Conservation (phyloP, 2,113 vertebrate genomes). For the Takifugu bimaculatus region DNA sequence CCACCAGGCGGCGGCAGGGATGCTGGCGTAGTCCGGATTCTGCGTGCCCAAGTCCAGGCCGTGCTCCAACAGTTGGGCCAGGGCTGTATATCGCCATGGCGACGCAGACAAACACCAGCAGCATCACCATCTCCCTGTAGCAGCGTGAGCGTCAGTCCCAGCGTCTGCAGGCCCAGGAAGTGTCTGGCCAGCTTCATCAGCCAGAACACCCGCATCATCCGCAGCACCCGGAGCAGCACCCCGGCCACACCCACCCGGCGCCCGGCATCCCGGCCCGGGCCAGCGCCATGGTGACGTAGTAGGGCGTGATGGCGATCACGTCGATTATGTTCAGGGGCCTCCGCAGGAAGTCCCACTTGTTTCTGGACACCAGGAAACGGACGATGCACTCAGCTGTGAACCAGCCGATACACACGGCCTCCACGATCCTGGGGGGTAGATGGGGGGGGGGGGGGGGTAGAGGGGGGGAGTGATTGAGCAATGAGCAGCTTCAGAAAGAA, state of each 20-base stretch:
- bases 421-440: conserved; percentile 83
- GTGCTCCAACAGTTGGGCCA: conserved; percentile 93
- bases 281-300: conserved; percentile 89
- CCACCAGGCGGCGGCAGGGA: conserved; percentile 97
- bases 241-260: conserved; percentile 83
- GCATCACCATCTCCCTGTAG: conserved; percentile 97
- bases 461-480: conserved; percentile 12
- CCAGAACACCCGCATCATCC: conserved; percentile 97
- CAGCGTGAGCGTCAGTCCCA: conserved; percentile 91
- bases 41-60: conserved; percentile 89
- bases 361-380: conserved; percentile 90
- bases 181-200: conserved; percentile 96
- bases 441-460: conserved; percentile 5
- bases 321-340: conserved; percentile 96
- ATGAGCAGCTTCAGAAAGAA: not conserved
- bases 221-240: conserved; percentile 87
- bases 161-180: conserved; percentile 94
- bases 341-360: conserved; percentile 93
- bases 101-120: conserved; percentile 91
- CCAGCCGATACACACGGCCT: conserved; percentile 97
- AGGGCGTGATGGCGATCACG: conserved; percentile 91
- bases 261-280: conserved; percentile 86
- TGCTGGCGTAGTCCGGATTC: conserved; percentile 93
- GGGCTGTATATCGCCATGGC: conserved; percentile 97
- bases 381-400: conserved; percentile 94